Base-by-base conservation (phyloP, 2,797 vertebrate genomes). In the Lophius americanus region DNA sequence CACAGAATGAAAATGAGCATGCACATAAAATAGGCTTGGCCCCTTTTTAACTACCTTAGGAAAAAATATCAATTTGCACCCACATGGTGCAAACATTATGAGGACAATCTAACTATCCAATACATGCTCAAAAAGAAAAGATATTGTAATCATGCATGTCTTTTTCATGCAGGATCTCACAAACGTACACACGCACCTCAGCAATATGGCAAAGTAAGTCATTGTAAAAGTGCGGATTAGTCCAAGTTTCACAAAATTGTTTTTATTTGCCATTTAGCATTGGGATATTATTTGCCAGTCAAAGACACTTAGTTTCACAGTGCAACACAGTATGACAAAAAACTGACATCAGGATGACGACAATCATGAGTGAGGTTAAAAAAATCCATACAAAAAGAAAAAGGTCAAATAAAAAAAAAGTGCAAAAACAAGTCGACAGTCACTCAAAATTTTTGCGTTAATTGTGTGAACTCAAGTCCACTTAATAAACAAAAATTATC, bases 181-280 rank as follows among this genome's bases (percentile, higher is more conserved):
- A 76, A 1, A 58, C 58, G n/a, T 13, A 23, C 60, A 76, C 65
- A 76, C 48, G 68, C 76, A 66, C 60, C 51, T 68, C 73, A 74
- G 68, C 73, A 81, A 77, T 76, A 81, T 86, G 81, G 83, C 82
- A 84, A 85, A 81, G 79, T 85, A 87, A 91, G 87, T 91, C 79
- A 77, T 89, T 90, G 91, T 90, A 91, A 91, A 92, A 91, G 88
- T 91, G 90, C 86, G 82, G 90, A 92, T 92, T 92, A 91, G 90
- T 92, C 91, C 90, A 90, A 92, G 86, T 89, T 92, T 91, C 89
- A 92, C 90, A 90, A 89, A 89, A 80, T 87, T 89, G 89, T 84
- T 91, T 92, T 92, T 92, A 92, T 92, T 92, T 90, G 89, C 89
- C 89, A 90, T 91, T 91, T 87, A 91, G 87, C 90, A 90, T 91